Conservation (phyloP, 2,888 invertebrate species). For the Dione vanillae region DNA sequence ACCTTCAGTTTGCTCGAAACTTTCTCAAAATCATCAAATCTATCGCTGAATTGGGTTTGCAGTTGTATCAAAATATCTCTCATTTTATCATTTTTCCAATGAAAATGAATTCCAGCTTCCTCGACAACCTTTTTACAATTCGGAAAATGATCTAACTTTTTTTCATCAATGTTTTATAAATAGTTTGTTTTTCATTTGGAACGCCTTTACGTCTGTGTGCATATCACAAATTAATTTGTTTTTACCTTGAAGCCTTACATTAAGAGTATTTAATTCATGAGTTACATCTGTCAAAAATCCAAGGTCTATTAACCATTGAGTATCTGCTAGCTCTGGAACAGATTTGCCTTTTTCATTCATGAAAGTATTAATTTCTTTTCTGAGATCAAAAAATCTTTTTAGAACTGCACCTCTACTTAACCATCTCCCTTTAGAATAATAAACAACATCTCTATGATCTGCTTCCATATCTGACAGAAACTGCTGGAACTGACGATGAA, state of each 20-base stretch:
- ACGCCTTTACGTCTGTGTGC: not conserved
- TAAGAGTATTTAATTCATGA: no score
- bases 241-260: no score
- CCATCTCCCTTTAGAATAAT: not conserved
- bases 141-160: slow-evolving; percentile 5
- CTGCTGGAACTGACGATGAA: not conserved
- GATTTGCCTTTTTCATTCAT: no score
- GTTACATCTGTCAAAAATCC: no score
- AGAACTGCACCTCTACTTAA: not conserved
- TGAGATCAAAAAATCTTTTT: not conserved
- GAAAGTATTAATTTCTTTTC: no score
- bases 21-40: not conserved
- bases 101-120: not conserved
- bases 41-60: not conserved
- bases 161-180: slow-evolving; percentile 4
- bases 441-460: not conserved
- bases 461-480: slow-evolving; percentile 1
- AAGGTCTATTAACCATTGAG: no score
- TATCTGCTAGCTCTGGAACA: no score
- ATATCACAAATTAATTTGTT: no score
- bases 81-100: not conserved
- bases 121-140: not conserved
- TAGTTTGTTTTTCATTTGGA: not conserved
- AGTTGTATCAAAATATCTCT: not conserved
- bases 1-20: slow-evolving; percentile 34